Conservation (phyloP, 2,888 invertebrate genomes). For the Lymantria monacha region DNA sequence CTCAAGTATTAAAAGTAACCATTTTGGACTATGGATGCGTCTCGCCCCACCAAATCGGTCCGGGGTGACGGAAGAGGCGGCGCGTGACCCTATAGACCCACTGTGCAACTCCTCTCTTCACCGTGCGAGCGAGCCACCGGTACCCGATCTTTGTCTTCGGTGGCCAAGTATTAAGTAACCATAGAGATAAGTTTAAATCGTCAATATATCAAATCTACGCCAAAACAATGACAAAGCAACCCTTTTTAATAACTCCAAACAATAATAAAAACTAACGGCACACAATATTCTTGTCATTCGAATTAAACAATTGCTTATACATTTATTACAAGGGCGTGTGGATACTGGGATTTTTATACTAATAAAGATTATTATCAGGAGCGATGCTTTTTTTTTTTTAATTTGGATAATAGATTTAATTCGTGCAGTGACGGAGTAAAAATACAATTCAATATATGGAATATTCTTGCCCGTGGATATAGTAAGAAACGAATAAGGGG, state of each 20-base stretch:
- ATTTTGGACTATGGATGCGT: too few species aligned
- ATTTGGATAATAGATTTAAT: slow-evolving; percentile 67
- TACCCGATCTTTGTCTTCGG: too few species aligned
- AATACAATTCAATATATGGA: too few species aligned
- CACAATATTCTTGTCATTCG: slow-evolving; percentile 40
- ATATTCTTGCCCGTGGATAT: too few species aligned
- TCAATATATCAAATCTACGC: background rate
- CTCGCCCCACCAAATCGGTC: too few species aligned
- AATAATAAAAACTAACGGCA: slow-evolving; percentile 48
- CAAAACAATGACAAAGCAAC: slow-evolving; percentile 24
- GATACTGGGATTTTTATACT: slow-evolving; percentile 35
- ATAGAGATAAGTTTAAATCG: background rate
- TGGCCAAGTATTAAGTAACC: too few species aligned
- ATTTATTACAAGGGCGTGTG: slow-evolving; percentile 23
- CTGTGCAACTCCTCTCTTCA: too few species aligned
- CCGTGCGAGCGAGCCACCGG: too few species aligned
- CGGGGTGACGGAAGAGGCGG: too few species aligned
- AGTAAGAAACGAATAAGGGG: too few species aligned
- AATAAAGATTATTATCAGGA: slow-evolving; percentile 52
- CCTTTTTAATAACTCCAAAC: slow-evolving; percentile 28
- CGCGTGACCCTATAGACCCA: too few species aligned
- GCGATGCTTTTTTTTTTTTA: slow-evolving; percentile 41
- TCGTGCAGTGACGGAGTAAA: slow-evolving; percentile 16
- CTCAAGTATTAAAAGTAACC: too few species aligned
- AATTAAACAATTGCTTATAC: slow-evolving; percentile 33